Base-by-base conservation (phyloP, 2,113 vertebrate species). In the Macroglossus sobrinus region DNA sequence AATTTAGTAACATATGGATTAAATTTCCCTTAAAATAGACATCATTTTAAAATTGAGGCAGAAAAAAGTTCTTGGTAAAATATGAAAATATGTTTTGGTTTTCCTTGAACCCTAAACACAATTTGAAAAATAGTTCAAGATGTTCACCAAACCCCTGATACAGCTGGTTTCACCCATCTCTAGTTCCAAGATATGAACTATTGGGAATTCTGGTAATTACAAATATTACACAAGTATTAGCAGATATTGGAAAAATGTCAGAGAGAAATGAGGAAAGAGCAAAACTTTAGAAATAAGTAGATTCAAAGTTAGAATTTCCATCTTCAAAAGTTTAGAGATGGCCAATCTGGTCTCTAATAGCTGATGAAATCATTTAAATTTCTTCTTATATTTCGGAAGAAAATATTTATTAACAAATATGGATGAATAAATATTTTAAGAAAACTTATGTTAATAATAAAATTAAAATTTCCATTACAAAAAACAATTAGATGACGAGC, bases 1-100 rank as follows among this genome's bases (percentile, higher is more conserved):
- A 97, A 97, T 97, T 97, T 94, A 95, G 89, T 63, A 97, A 97
- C 97, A 98, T 97, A 97, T 96, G 97, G 97, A 97, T 96, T 96
- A 98, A 96, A 97, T 97, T 97, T 98, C 76, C 89, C 69, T 96
- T 97, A 95, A 97, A 97, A 97, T 95, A 97, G 97, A 96, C 93
- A 98, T 96, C 69, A 96, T 93, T 97, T 97, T 97, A 75, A 97
- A 97, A 97, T 95, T 92, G 86, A 93, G 84, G 50, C 78, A 35
- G 63, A 93, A 93, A 93, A 94, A 81, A 57, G 72, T 84, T 94
- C 82, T 95, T 96, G 90, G 95, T 95, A 97, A 97, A 97, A 96
- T 97, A 93, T 97, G 94, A 96, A 97, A 97, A 97, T 96, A 96
- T 95, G 88, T 96, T 97, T 97, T 97, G 95, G 84, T 97, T 97